phyloP scores from a whole-genome alignment of 1,140 invertebrate genomes.

The Drosophila varians region DNA sequence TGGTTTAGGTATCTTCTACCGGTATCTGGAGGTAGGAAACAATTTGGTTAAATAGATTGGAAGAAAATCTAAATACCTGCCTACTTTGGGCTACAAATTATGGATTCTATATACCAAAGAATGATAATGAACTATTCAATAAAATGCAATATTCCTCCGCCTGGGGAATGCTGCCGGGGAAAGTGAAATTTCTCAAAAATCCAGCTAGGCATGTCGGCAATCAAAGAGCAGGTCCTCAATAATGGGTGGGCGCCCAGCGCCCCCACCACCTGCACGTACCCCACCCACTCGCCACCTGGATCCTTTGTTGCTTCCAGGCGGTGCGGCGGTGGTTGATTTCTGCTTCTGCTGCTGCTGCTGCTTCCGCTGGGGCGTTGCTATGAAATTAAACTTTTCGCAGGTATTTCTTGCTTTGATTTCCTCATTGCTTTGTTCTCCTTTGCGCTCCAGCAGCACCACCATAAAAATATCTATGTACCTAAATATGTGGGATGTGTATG shows the following conservation, averaged over 20 bases:
- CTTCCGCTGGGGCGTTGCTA: constrained; percentile 78
- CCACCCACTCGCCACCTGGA: neutral
- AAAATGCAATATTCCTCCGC: neutral
- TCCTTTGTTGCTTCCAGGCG: constrained; percentile 37
- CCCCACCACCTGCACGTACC: neutral
- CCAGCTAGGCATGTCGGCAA: constrained; percentile 26
- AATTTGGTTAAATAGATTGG: too few species aligned
- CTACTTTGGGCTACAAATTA: neutral
- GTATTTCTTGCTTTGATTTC: constrained; percentile 79
- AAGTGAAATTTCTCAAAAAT: constrained; percentile 33
- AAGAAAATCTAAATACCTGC: neutral
- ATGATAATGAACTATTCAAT: neutral
- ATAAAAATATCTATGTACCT: constrained; percentile 27
- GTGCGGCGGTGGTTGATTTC: constrained; percentile 18
- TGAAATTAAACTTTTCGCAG: constrained; percentile 83
- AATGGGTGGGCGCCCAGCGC: constrained; percentile 1
- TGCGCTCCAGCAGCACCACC: constrained; percentile 37
- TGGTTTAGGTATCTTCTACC: constrained; percentile 20
- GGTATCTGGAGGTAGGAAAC: neutral
- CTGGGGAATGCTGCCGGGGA: constrained; percentile 44
- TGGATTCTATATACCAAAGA: too few species aligned
- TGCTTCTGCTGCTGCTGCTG: constrained; percentile 52
- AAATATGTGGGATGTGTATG: neutral
- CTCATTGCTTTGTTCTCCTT: constrained; percentile 65
- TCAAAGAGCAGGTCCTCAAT: constrained; percentile 33